Evolutionary conservation across 2,888 invertebrate genomes (phyloP).

Genomic region (Nowickia ferox): DNA sequence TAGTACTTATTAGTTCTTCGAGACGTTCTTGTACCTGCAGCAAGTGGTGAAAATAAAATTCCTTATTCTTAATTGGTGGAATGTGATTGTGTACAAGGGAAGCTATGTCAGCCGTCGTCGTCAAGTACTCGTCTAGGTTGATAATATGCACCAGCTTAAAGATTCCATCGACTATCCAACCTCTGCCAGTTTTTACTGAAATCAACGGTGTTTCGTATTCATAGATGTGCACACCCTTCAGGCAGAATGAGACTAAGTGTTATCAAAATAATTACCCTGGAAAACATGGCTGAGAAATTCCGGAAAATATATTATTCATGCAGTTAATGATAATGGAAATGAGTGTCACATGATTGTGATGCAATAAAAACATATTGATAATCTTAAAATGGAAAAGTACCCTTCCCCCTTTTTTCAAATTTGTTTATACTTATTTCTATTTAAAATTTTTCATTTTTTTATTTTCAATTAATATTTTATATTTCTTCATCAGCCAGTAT

Average conservation of each 20-base stretch:
- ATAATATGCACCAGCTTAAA: background rate
- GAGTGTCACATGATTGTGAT: too few species aligned
- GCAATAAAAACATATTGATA: background rate
- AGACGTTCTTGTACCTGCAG: too few species aligned
- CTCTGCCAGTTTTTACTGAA: background rate
- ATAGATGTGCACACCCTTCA: background rate
- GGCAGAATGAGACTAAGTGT: background rate
- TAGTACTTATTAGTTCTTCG: too few species aligned
- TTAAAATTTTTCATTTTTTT: too few species aligned
- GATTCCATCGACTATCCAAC: background rate
- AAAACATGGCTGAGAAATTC: background rate
- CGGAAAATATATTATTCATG: too few species aligned
- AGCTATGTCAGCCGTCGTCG: too few species aligned
- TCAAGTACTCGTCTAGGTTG: background rate
- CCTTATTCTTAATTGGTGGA: too few species aligned
- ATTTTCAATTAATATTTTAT: background rate
- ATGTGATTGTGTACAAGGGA: too few species aligned
- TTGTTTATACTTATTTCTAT: background rate
- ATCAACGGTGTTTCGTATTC: background rate
- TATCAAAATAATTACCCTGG: background rate
- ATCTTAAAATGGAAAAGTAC: background rate
- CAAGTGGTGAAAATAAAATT: too few species aligned
- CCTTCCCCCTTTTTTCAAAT: background rate
- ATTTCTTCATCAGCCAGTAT: constrained; percentile 7
- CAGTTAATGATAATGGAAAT: too few species aligned